Conservation (phyloP, 2,113 vertebrate species). For the Clarias gariepinus region DNA sequence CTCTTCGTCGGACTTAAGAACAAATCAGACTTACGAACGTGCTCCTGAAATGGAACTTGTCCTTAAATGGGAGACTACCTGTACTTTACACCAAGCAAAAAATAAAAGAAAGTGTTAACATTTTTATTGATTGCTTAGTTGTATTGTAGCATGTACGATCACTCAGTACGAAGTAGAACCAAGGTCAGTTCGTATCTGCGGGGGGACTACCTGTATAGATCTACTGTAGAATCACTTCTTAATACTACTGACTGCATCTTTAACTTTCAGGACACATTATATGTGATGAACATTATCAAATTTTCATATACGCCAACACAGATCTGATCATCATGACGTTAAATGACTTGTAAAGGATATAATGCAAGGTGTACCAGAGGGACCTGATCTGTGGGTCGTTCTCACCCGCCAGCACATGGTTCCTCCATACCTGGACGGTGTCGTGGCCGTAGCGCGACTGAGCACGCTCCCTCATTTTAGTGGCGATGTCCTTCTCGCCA, state of each 20-base stretch:
- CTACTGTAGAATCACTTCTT: background rate
- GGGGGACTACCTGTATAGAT: too few species aligned
- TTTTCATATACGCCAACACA: background rate
- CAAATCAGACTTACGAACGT: too few species aligned
- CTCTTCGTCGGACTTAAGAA: too few species aligned
- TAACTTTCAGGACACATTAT: background rate
- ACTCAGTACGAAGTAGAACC: too few species aligned
- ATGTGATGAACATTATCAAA: background rate
- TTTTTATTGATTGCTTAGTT: too few species aligned
- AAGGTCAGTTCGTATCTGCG: too few species aligned
- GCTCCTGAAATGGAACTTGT: too few species aligned
- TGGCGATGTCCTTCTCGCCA: slow-evolving; percentile 89
- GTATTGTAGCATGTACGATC: too few species aligned
- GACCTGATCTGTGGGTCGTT: slow-evolving; percentile 93
- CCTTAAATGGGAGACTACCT: too few species aligned
- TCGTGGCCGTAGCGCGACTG: slow-evolving; percentile 93
- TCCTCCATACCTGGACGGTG: slow-evolving; percentile 93
- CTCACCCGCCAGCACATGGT: slow-evolving; percentile 89
- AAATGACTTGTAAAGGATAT: slow-evolving; percentile 86
- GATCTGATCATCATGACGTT: too few species aligned
- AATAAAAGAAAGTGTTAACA: too few species aligned
- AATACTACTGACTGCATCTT: background rate
- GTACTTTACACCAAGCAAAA: too few species aligned
- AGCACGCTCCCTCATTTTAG: slow-evolving; percentile 93
- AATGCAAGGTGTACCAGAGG: slow-evolving; percentile 92